phyloP scores from a whole-genome alignment of 2,113 vertebrate genomes.

The Xyrauchen texanus region DNA sequence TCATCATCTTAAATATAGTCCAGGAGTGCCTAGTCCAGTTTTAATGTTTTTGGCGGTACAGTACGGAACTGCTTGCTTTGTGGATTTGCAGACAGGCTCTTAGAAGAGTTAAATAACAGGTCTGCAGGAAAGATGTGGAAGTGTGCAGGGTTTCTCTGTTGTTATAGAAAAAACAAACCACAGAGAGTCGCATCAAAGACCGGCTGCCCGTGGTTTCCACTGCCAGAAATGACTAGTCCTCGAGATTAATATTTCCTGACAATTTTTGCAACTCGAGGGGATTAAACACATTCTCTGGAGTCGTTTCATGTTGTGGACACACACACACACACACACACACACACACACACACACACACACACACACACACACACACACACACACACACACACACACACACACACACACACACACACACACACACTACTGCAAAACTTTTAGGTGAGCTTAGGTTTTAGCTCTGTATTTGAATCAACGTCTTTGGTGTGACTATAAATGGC shows the following conservation, averaged over 20 bases:
- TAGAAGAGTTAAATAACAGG: constrained; percentile 42
- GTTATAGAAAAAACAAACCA: constrained; percentile 27
- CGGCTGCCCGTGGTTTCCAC: neutral
- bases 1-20: constrained; percentile 13
- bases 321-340: too few relatives aligned
- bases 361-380: too few relatives aligned
- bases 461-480: neutral
- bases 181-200: constrained; percentile 25
- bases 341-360: too few relatives aligned
- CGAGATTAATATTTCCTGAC: constrained; percentile 30
- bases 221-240: constrained; percentile 2
- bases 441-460: neutral
- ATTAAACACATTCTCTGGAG: constrained; percentile 7
- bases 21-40: neutral
- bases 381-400: too few relatives aligned
- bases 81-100: constrained; percentile 34
- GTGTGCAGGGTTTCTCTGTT: constrained; percentile 22
- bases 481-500: neutral
- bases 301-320: neutral
- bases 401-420: too few relatives aligned
- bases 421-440: too few relatives aligned
- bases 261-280: constrained; percentile 30
- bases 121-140: constrained; percentile 10
- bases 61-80: constrained; percentile 2
- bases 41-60: neutral